Percentiles rank a stretch among this genome's conserved stretches.
Conservation (phyloP, 2,113 vertebrate species). For the Coregonus clupeaformis region DNA sequence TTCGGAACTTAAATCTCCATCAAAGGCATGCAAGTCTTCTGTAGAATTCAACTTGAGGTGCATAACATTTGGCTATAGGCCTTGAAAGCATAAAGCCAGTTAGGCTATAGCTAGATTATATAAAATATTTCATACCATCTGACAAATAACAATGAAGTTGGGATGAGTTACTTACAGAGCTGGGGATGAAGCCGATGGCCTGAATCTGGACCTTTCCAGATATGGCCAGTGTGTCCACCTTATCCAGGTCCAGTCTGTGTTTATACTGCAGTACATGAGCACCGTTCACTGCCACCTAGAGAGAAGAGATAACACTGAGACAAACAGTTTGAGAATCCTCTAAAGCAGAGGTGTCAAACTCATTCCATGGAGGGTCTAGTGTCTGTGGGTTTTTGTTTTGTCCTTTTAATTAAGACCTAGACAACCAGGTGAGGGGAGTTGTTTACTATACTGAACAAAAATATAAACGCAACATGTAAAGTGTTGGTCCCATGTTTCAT, state of each 20-base stretch:
- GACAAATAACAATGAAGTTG: not conserved
- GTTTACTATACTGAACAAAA: too few species aligned
- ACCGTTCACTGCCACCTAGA: conserved; percentile 88
- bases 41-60: too few species aligned
- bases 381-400: too few species aligned
- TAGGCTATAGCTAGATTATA: not conserved
- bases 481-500: too few species aligned
- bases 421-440: too few species aligned
- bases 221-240: conserved; percentile 83
- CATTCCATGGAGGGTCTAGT: too few species aligned
- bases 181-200: conserved; percentile 73
- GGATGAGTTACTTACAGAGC: conserved; percentile 69
- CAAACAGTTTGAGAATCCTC: not conserved
- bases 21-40: not conserved
- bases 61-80: too few species aligned
- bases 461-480: too few species aligned
- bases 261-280: conserved; percentile 82
- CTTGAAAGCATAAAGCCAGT: too few species aligned
- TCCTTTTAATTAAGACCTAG: too few species aligned
- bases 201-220: conserved; percentile 81
- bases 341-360: too few species aligned
- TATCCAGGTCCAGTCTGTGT: conserved; percentile 77
- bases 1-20: not conserved
- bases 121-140: not conserved
- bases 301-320: not conserved